phyloP scores from a whole-genome alignment of 2,888 invertebrate genomes.

The Miltochrista miniata region DNA sequence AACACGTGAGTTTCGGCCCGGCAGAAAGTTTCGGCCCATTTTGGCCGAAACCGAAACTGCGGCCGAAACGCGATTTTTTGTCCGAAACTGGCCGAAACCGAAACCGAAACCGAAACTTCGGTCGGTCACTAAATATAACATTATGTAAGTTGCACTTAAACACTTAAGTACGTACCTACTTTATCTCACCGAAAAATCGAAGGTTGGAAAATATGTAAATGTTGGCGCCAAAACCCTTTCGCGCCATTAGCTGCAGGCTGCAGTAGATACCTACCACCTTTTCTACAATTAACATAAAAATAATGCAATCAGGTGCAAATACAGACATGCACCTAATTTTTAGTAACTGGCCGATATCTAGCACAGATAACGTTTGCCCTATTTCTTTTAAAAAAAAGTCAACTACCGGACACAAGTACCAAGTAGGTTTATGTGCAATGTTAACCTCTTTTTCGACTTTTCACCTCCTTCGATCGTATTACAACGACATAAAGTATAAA shows the following conservation, averaged over 20 bases:
- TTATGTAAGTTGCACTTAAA: too few relatives aligned
- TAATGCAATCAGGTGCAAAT: neutral
- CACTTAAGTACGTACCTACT: too few relatives aligned
- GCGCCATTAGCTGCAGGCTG: neutral
- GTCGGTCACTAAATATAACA: too few relatives aligned
- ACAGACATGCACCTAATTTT: neutral
- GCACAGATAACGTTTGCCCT: slow-evolving; percentile 22
- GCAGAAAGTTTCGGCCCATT: too few relatives aligned
- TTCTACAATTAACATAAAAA: neutral
- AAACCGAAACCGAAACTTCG: too few relatives aligned
- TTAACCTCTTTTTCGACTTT: neutral
- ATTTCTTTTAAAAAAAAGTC: slow-evolving; percentile 35
- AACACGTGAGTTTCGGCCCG: too few relatives aligned
- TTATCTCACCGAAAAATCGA: too few relatives aligned
- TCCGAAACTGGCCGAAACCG: too few relatives aligned
- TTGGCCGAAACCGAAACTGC: too few relatives aligned
- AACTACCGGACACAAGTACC: slow-evolving; percentile 35
- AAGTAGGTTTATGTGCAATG: slow-evolving; percentile 1
- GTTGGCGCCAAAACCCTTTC: neutral
- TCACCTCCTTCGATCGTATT: slow-evolving; percentile 1
- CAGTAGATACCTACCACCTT: too few relatives aligned
- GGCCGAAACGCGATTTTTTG: too few relatives aligned
- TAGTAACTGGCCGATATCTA: slow-evolving; percentile 5
- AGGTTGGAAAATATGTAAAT: too few relatives aligned
- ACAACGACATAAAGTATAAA: slow-evolving; percentile 7